These are phyloP conservation scores for Schizopygopsis malacanthus DNA, from an alignment of 2,797 vertebrate genomes.

Conservation along the genomic window DNA sequence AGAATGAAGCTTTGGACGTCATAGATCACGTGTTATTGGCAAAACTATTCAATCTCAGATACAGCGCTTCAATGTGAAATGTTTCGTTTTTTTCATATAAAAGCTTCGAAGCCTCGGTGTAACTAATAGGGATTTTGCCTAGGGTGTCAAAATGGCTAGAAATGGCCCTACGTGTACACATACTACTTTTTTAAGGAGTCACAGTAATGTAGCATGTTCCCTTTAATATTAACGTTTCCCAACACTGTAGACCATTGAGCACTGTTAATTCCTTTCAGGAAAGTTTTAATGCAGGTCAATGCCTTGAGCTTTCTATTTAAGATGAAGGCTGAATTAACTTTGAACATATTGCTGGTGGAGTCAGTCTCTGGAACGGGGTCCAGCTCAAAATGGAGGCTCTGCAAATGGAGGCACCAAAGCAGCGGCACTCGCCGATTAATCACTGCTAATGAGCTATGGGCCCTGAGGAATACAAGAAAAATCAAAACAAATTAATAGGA, in stretches of 20 bases:
- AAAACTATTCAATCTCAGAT: too few relatives aligned
- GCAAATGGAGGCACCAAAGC: constrained; percentile 61
- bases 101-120: too few relatives aligned
- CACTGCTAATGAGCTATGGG: constrained; percentile 75
- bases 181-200: background rate
- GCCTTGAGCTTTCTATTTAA: background rate
- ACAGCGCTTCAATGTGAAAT: too few relatives aligned
- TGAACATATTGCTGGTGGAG: constrained; percentile 30
- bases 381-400: constrained; percentile 45
- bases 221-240: background rate
- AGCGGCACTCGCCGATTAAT: constrained; percentile 70
- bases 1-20: too few relatives aligned
- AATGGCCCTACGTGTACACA: background rate
- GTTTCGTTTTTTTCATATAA: too few relatives aligned
- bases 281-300: constrained; percentile 4
- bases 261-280: background rate
- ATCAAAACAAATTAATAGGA: constrained; percentile 77
- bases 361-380: constrained; percentile 26
- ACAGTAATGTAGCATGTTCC: background rate
- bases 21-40: too few relatives aligned
- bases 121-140: too few relatives aligned
- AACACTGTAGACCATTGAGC: background rate
- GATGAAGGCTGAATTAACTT: constrained; percentile 20
- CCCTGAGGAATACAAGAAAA: constrained; percentile 70
- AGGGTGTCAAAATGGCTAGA: too few relatives aligned